Evolutionary conservation across 2,888 invertebrate genomes (phyloP).

Genomic region (Xanthorhoe designata): DNA sequence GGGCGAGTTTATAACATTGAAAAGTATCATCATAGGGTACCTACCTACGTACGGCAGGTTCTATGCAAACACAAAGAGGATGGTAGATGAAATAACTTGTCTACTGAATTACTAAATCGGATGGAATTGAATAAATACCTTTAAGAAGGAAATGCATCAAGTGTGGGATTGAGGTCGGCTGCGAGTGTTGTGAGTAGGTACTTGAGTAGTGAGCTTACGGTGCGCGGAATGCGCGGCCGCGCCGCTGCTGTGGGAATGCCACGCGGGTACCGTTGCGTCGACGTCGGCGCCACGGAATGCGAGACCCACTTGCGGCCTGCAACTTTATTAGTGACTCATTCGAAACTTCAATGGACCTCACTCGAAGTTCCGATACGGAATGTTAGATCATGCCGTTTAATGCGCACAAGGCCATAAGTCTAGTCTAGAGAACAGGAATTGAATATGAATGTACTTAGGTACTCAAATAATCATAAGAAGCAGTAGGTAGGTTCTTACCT

Average conservation of each 20-base stretch:
- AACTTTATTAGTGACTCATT: constrained; percentile 73
- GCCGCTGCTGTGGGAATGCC: constrained; percentile 77
- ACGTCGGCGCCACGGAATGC: constrained; percentile 74
- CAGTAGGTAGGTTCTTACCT: neutral
- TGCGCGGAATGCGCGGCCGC: constrained; percentile 56
- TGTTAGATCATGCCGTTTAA: constrained; percentile 35
- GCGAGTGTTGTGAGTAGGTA: constrained; percentile 42
- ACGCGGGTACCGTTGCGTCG: constrained; percentile 81
- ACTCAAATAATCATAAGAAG: neutral
- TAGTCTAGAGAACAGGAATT: constrained; percentile 4
- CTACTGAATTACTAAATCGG: constrained; percentile 44
- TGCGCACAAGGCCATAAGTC: constrained; percentile 30
- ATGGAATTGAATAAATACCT: constrained; percentile 41
- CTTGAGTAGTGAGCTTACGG: constrained; percentile 41
- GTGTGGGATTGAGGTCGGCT: constrained; percentile 70
- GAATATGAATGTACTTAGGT: neutral
- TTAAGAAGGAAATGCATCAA: constrained; percentile 35
- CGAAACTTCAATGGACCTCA: constrained; percentile 59
- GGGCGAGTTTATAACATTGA: too few species aligned
- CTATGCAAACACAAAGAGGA: neutral
- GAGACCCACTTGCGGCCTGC: constrained; percentile 78
- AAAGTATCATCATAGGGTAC: neutral
- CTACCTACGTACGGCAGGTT: neutral
- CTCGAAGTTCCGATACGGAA: constrained; percentile 33
- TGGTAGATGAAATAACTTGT: constrained; percentile 28